phyloP scores from a whole-genome alignment of 2,888 invertebrate species.

The Megaustenia siamemsis region DNA sequence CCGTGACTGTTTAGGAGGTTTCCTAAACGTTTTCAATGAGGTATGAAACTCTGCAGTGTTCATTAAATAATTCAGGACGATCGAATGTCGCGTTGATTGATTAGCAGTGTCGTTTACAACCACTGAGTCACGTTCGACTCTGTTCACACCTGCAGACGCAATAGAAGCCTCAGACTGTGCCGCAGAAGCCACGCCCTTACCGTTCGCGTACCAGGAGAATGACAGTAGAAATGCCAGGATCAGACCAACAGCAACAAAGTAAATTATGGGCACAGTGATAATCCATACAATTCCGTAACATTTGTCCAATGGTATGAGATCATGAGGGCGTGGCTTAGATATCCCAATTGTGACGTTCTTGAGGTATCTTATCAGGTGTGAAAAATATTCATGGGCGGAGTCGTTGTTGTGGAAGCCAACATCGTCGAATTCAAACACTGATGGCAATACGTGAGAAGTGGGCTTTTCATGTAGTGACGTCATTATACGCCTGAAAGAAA shows the following conservation, averaged over 20 bases:
- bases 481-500: neutral
- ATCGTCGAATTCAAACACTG: neutral
- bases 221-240: neutral
- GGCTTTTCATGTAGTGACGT: neutral
- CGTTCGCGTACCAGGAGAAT: slow-evolving; percentile 12
- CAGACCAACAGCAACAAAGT: neutral
- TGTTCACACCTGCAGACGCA: neutral
- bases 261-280: neutral
- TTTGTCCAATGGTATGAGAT: neutral
- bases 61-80: neutral
- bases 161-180: neutral
- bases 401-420: neutral
- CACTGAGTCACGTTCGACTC: neutral
- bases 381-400: neutral
- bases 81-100: neutral
- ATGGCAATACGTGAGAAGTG: too few species aligned
- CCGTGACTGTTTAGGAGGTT: neutral
- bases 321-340: neutral
- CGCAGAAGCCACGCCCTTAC: neutral
- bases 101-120: neutral
- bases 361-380: neutral
- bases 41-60: neutral
- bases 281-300: neutral
- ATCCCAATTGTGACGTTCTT: neutral
- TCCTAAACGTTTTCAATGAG: too few species aligned